phyloP scores from a whole-genome alignment of 2,113 vertebrate genomes.

The Myrmophylax atrothorax region DNA sequence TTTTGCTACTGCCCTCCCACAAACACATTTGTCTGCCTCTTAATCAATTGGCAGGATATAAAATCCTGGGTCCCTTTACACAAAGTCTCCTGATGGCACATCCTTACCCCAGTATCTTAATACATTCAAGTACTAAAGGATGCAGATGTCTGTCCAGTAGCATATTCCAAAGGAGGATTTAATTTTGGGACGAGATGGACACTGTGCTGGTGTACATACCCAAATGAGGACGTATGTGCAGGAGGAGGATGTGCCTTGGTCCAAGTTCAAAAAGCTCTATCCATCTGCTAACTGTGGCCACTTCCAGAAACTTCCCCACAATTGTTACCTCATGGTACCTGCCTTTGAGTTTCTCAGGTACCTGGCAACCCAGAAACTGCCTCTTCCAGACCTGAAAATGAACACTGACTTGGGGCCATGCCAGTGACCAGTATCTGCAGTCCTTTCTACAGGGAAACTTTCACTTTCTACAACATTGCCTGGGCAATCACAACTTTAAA shows the following conservation, averaged over 20 bases:
- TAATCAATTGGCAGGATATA: background rate
- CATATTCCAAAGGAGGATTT: background rate
- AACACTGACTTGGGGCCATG: background rate
- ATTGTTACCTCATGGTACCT: background rate
- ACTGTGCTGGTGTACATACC: fast-evolving
- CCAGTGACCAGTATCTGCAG: fast-evolving
- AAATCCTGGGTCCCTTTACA: background rate
- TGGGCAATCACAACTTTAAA: background rate
- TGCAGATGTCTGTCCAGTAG: background rate
- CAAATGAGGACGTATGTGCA: background rate
- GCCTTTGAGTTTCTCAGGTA: background rate
- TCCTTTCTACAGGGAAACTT: background rate
- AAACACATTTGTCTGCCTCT: background rate
- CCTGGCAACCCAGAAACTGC: background rate
- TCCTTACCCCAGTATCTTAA: background rate
- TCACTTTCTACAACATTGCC: background rate
- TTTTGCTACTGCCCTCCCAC: background rate
- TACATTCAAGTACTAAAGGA: background rate
- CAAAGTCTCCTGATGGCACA: background rate
- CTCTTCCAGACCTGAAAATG: background rate
- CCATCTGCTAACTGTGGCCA: background rate
- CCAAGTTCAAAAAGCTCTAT: background rate
- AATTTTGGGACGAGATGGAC: background rate
- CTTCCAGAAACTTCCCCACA: background rate
- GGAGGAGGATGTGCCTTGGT: fast-evolving